Evolutionary conservation across 35 echinoderm and acorn worm genomes (phyloP).

Genomic region (Amphiura filiformis): DNA sequence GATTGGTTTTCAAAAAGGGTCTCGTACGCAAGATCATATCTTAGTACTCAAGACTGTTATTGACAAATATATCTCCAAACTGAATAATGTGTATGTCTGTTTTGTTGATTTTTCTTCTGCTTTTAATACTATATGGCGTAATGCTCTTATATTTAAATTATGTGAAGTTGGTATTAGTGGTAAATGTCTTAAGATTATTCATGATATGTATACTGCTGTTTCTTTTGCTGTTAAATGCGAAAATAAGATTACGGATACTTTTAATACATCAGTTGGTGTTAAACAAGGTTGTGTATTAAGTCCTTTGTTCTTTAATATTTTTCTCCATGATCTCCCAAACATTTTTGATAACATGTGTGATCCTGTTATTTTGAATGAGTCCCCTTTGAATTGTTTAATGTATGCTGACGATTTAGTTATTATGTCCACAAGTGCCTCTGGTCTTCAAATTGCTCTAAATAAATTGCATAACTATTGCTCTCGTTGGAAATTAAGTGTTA

Average conservation of each 20-base stretch:
- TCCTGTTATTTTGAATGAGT: background rate
- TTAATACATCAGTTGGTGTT: conserved; percentile 5
- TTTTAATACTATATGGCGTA: background rate
- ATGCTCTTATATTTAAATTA: background rate
- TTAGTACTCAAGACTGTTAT: background rate
- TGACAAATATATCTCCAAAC: background rate
- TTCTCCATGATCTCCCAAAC: background rate
- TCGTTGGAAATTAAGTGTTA: too few species aligned
- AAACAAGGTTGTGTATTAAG: conserved; percentile 3
- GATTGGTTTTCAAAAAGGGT: background rate
- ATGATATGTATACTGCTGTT: conserved; percentile 1
- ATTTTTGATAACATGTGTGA: background rate
- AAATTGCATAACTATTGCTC: background rate
- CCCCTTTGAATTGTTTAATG: background rate
- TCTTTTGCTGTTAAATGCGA: background rate
- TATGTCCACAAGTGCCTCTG: background rate
- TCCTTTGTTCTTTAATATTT: background rate
- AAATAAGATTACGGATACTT: background rate
- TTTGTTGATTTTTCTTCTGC: background rate
- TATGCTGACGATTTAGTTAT: conserved; percentile 41
- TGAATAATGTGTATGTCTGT: background rate
- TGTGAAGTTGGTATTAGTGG: background rate
- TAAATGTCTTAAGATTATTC: background rate
- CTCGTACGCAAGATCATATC: background rate
- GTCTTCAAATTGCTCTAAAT: background rate